Evolutionary conservation across 1,140 invertebrate species (phyloP).

Genomic region (Chrysomallon squamiferum): DNA sequence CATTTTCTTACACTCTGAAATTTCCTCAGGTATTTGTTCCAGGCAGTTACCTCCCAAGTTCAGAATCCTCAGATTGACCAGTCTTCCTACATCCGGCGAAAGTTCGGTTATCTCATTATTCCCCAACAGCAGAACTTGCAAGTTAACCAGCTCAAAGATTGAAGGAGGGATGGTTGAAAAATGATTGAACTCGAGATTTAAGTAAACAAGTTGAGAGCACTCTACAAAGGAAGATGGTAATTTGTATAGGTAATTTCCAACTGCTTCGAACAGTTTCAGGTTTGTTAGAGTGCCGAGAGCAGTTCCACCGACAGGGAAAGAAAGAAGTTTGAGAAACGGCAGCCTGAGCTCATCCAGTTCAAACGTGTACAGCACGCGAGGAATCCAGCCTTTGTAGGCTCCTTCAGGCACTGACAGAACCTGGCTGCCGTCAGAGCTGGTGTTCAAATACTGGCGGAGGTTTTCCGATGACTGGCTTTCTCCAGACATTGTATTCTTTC

Average conservation of each 20-base stretch:
- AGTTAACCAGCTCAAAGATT: slow-evolving; percentile 37
- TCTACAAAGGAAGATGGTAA: slow-evolving; percentile 49
- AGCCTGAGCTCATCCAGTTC: slow-evolving; percentile 37
- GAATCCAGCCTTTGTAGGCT: slow-evolving; percentile 56
- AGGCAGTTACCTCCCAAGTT: slow-evolving; percentile 50
- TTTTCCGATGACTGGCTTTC: slow-evolving; percentile 38
- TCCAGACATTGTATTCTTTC: slow-evolving; percentile 2
- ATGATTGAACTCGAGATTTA: slow-evolving; percentile 51
- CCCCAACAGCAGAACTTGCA: slow-evolving; percentile 41
- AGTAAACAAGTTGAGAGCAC: slow-evolving; percentile 36
- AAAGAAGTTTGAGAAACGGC: slow-evolving; percentile 51
- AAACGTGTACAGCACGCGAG: slow-evolving; percentile 44
- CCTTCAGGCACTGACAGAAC: slow-evolving; percentile 49
- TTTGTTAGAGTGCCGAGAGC: slow-evolving; percentile 40
- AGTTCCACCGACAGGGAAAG: slow-evolving; percentile 53
- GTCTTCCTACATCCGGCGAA: slow-evolving; percentile 35
- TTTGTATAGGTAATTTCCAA: slow-evolving; percentile 47
- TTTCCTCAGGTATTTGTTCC: slow-evolving; percentile 34
- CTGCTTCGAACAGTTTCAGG: slow-evolving; percentile 43
- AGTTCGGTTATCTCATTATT: slow-evolving; percentile 47
- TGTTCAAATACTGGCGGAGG: slow-evolving; percentile 33
- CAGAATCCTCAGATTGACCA: slow-evolving; percentile 39
- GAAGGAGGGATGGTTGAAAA: slow-evolving; percentile 43
- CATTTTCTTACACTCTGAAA: slow-evolving; percentile 39
- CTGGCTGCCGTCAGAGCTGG: slow-evolving; percentile 24